phyloP scores from a whole-genome alignment of 92 coral and sea anemone genomes.

The Palythoa grandis region DNA sequence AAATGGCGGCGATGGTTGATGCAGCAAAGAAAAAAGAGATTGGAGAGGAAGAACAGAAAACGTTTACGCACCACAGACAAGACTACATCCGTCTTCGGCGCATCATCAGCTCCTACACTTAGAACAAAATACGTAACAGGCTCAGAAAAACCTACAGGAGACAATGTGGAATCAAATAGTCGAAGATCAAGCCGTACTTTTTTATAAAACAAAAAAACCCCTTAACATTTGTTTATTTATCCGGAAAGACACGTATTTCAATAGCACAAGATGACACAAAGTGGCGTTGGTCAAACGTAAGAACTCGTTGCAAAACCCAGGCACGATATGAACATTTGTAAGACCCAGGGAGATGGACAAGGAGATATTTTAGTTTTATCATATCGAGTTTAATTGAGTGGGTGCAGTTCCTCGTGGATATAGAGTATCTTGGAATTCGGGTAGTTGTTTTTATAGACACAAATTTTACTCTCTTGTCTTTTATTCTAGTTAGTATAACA shows the following conservation, averaged over 20 bases:
- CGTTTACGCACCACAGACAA: background rate
- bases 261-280: too few relatives aligned
- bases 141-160: background rate
- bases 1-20: constrained; percentile 76
- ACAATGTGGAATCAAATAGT: background rate
- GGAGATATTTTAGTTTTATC: too few relatives aligned
- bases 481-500: too few relatives aligned
- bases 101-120: background rate
- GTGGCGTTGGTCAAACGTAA: too few relatives aligned
- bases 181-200: background rate
- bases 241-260: background rate
- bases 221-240: background rate
- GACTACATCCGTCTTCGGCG: background rate
- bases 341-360: too few relatives aligned
- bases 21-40: constrained; percentile 54
- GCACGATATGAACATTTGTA: too few relatives aligned
- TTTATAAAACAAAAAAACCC: background rate
- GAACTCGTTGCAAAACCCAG: too few relatives aligned
- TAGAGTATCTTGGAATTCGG: too few relatives aligned
- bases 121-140: background rate
- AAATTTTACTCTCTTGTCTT: too few relatives aligned
- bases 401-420: too few relatives aligned
- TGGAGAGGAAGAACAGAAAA: constrained; percentile 35
- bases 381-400: too few relatives aligned
- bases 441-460: too few relatives aligned